A percentile compares a stretch with the other conserved stretches of the same genome.
Evolutionary conservation across 2,888 invertebrate genomes (phyloP).

Genomic region (Oscheius sp.): DNA sequence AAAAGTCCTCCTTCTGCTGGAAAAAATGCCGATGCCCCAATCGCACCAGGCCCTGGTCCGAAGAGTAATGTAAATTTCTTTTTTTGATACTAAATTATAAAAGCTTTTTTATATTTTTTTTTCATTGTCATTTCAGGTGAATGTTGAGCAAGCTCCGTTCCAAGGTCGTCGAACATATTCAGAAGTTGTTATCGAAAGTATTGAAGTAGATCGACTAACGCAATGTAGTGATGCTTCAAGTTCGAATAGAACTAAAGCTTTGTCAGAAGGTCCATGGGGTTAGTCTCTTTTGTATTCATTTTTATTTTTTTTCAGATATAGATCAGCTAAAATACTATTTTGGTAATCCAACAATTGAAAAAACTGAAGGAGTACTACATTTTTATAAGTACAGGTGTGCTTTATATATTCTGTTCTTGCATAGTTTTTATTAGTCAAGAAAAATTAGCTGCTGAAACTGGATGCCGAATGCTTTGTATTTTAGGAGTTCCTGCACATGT

Average conservation of each 20-base stretch:
- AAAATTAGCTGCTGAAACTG: conserved; percentile 69
- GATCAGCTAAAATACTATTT: conserved; percentile 77
- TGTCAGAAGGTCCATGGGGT: conserved; percentile 30
- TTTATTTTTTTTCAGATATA: conserved; percentile 39
- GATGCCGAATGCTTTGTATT: conserved; percentile 86
- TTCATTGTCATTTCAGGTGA: neutral
- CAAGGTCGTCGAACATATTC: conserved; percentile 61
- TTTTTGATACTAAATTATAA: neutral
- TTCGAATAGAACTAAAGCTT: conserved; percentile 21
- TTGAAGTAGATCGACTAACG: conserved; percentile 41
- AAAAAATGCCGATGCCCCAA: conserved; percentile 20
- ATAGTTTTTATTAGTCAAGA: conserved; percentile 35
- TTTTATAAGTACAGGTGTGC: conserved; percentile 94
- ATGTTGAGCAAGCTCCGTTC: conserved; percentile 33
- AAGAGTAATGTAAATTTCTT: neutral
- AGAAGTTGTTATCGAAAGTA: conserved; percentile 61
- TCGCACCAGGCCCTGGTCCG: conserved; percentile 9
- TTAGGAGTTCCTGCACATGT: conserved; percentile 88
- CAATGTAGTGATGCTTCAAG: conserved; percentile 25
- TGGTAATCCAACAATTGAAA: conserved; percentile 95
- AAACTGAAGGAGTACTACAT: conserved; percentile 94
- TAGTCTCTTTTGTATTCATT: neutral
- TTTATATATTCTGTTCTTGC: neutral
- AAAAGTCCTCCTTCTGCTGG: conserved; percentile 31
- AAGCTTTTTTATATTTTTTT: too few species aligned